These are phyloP conservation scores for Myotis brandtii DNA, from an alignment of 2,113 vertebrate species.

Conservation along the genomic window DNA sequence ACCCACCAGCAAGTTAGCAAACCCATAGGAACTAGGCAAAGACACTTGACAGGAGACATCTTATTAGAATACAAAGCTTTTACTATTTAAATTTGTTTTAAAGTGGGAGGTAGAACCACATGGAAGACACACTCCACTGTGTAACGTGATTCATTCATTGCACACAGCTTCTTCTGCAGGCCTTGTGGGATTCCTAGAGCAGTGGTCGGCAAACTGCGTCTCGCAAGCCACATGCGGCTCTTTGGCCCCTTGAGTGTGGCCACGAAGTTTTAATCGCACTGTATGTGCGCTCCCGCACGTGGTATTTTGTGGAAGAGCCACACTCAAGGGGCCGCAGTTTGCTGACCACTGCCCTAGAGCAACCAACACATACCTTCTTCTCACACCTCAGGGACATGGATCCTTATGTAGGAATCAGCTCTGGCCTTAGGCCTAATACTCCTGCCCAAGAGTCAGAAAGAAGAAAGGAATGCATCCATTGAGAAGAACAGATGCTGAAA, in stretches of 20 bases:
- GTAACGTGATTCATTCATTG: neutral
- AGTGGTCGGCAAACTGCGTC: too few species aligned
- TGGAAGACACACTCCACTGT: neutral
- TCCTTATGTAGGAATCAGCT: neutral
- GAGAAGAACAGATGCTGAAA: neutral
- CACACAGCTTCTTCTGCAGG: neutral
- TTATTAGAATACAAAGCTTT: constrained; percentile 14
- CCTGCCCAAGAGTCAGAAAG: neutral
- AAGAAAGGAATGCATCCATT: neutral
- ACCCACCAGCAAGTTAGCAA: neutral
- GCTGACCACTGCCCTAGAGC: neutral
- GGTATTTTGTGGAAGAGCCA: too few species aligned
- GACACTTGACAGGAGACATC: neutral
- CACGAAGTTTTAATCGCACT: too few species aligned
- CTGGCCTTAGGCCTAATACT: neutral
- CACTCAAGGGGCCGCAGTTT: too few species aligned
- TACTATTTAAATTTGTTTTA: constrained; percentile 43
- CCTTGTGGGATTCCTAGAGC: too few species aligned
- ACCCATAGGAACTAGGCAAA: neutral
- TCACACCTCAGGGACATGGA: neutral
- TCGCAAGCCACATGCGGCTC: too few species aligned
- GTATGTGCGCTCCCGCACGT: too few species aligned
- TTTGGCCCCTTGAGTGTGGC: too few species aligned
- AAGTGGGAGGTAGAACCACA: neutral
- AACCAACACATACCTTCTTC: neutral